Conservation (phyloP, 2,888 invertebrate genomes). For the Tryphoninae sp. region DNA sequence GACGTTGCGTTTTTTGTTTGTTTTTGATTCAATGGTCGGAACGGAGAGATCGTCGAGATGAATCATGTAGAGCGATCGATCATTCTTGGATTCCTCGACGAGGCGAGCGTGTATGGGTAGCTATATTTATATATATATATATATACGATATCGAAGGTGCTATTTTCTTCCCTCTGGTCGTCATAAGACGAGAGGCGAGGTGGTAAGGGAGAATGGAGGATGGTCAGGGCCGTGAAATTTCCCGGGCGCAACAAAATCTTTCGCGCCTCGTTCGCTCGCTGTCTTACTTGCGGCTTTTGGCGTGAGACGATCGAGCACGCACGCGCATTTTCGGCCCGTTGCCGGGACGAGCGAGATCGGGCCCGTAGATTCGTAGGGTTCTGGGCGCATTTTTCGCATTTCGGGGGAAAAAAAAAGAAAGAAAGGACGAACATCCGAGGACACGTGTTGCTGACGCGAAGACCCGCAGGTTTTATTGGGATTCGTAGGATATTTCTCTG, state of each 20-base stretch:
- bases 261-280: background rate
- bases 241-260: slow-evolving; percentile 5
- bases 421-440: slow-evolving; percentile 64
- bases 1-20: background rate
- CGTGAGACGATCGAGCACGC: slow-evolving; percentile 34
- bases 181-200: slow-evolving; percentile 13
- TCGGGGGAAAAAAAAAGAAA: slow-evolving; percentile 66
- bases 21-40: slow-evolving; percentile 1
- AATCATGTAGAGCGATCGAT: slow-evolving; percentile 59
- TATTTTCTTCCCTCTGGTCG: slow-evolving; percentile 30
- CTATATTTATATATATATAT: background rate
- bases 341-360: slow-evolving; percentile 70
- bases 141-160: slow-evolving; percentile 10
- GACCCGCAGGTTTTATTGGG: slow-evolving; percentile 74
- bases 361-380: slow-evolving; percentile 69
- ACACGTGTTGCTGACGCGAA: slow-evolving; percentile 78
- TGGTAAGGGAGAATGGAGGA: background rate
- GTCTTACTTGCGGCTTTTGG: slow-evolving; percentile 2
- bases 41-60: slow-evolving; percentile 42
- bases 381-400: slow-evolving; percentile 77
- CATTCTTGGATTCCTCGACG: slow-evolving; percentile 51
- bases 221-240: slow-evolving; percentile 6
- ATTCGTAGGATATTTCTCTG: slow-evolving; percentile 76
- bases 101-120: slow-evolving; percentile 5
- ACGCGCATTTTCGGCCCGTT: slow-evolving; percentile 44